A percentile compares a stretch with the other conserved stretches of the same genome.
phyloP scores from a whole-genome alignment of 2,113 vertebrate genomes.

The Polypterus senegalus region DNA sequence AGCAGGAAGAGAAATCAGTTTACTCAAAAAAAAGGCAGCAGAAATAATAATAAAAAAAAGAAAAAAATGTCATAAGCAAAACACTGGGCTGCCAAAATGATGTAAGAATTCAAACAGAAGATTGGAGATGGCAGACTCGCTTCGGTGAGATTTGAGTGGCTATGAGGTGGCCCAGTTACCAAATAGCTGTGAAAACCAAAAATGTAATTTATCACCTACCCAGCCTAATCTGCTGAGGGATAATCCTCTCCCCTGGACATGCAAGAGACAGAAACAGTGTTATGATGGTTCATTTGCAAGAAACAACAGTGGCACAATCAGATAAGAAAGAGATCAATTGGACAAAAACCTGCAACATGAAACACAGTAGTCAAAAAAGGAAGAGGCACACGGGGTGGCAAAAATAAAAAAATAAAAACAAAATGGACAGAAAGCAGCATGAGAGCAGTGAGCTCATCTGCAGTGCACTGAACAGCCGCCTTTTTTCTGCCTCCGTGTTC shows the following conservation, averaged over 20 bases:
- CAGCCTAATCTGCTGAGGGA: slow-evolving; percentile 84
- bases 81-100: background rate
- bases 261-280: slow-evolving; percentile 62
- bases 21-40: slow-evolving; percentile 5
- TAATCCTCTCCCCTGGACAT: slow-evolving; percentile 77
- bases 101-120: background rate
- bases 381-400: background rate
- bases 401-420: too few species aligned
- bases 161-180: slow-evolving; percentile 39
- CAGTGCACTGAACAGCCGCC: too few species aligned
- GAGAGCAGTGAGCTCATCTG: too few species aligned
- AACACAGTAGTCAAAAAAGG: background rate
- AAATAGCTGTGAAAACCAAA: slow-evolving; percentile 16
- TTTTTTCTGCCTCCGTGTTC: too few species aligned
- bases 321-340: too few species aligned
- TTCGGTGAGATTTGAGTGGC: background rate
- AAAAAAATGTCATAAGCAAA: background rate
- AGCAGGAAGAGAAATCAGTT: slow-evolving; percentile 17
- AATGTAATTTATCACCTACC: slow-evolving; percentile 64
- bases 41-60: slow-evolving; percentile 17
- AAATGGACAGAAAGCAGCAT: too few species aligned
- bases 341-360: too few species aligned
- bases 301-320: background rate
- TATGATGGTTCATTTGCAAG: slow-evolving; percentile 19
- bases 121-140: slow-evolving; percentile 12